phyloP scores from a whole-genome alignment of 2,113 vertebrate species.

The Okapia johnstoni region DNA sequence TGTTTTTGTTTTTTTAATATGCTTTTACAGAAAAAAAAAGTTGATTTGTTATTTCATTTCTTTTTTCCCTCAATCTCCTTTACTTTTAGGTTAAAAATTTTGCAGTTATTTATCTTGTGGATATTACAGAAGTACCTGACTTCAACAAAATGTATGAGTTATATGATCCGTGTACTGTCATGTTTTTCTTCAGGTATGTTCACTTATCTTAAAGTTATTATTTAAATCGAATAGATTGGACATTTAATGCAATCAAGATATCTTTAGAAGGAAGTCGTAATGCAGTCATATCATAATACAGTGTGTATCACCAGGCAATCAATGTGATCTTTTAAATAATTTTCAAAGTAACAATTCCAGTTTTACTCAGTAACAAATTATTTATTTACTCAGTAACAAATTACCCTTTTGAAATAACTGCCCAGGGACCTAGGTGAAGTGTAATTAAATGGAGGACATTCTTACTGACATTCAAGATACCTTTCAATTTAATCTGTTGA shows the following conservation, averaged over 20 bases:
- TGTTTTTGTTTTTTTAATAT: background rate
- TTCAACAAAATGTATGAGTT: constrained; percentile 99
- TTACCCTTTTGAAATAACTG: background rate
- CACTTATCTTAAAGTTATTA: background rate
- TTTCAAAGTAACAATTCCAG: background rate
- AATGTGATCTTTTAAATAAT: background rate
- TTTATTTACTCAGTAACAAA: background rate
- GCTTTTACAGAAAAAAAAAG: background rate
- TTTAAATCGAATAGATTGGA: background rate
- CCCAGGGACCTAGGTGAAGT: background rate
- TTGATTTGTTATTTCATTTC: background rate
- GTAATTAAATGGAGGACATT: background rate
- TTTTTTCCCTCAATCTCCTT: constrained; percentile 49
- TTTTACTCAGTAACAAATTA: background rate
- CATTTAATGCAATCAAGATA: background rate
- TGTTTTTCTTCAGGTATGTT: constrained; percentile 98
- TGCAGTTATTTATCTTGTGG: constrained; percentile 98
- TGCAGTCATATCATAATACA: background rate
- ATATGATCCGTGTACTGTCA: constrained; percentile 97
- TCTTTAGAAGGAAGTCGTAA: background rate
- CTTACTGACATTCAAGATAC: background rate
- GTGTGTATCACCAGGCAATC: background rate
- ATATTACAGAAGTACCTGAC: constrained; percentile 98
- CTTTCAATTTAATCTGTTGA: background rate
- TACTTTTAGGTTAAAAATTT: constrained; percentile 95